Percentiles rank a stretch among this genome's conserved stretches.
Evolutionary conservation across 2,888 invertebrate genomes (phyloP).

Genomic region (Pollenia amentaria): DNA sequence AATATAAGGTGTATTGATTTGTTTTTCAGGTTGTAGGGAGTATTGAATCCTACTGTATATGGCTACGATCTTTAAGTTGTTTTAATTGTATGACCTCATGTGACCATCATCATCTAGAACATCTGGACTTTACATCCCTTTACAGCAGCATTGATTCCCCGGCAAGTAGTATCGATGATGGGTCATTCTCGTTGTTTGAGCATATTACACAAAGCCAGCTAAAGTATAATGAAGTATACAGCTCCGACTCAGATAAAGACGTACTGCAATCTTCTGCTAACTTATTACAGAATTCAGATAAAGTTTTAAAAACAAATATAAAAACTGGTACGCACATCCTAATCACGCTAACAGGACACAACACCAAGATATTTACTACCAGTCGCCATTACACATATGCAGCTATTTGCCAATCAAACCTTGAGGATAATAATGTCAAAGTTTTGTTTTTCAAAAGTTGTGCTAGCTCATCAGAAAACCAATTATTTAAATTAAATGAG

Average conservation of each 20-base stretch:
- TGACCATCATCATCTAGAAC: conserved; percentile 44
- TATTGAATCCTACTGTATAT: no score
- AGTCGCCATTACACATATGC: conserved; percentile 50
- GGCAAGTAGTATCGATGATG: conserved; percentile 35
- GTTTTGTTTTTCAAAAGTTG: conserved; percentile 40
- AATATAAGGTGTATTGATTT: no score
- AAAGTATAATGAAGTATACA: conserved; percentile 34
- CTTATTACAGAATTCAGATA: conserved; percentile 6
- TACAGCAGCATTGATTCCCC: conserved; percentile 14
- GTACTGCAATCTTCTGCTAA: conserved; percentile 8
- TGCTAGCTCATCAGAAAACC: conserved; percentile 31
- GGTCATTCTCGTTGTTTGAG: conserved; percentile 21
- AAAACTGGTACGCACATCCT: conserved; percentile 45
- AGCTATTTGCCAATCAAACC: conserved; percentile 57
- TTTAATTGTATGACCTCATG: conserved; percentile 46
- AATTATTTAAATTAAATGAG: conserved; percentile 39
- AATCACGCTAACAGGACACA: conserved; percentile 38
- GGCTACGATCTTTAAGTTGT: not conserved
- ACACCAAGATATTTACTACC: conserved; percentile 40
- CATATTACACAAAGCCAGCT: conserved; percentile 23
- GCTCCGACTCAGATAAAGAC: conserved; percentile 30
- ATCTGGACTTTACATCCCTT: conserved; percentile 35
- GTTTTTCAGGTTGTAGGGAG: no score
- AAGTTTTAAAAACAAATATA: conserved; percentile 40
- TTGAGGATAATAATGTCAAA: conserved; percentile 49